Evolutionary conservation across 2,797 vertebrate species (phyloP).

Genomic region (Rhinoraja longicauda): DNA sequence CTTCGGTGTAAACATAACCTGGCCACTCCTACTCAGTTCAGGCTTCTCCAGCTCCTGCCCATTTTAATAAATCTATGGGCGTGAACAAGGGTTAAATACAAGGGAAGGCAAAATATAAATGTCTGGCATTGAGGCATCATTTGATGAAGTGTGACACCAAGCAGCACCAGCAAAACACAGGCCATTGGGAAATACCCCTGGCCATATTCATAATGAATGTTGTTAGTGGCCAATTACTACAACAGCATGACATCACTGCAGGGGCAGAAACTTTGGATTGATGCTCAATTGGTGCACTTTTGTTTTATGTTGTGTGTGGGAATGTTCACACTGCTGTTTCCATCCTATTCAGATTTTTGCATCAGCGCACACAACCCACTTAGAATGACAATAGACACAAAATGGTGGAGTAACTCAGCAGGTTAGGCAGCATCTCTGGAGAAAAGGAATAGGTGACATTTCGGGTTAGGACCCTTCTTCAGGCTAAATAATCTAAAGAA

Average conservation of each 20-base stretch:
- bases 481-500: too few species aligned
- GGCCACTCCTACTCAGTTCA: background rate
- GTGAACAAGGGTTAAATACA: background rate
- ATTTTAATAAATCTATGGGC: too few species aligned
- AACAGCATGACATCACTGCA: background rate
- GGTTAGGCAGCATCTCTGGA: too few species aligned
- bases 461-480: too few species aligned
- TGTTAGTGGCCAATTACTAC: background rate
- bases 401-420: too few species aligned
- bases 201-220: background rate
- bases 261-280: background rate
- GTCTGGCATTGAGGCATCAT: background rate
- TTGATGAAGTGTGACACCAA: background rate
- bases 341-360: background rate
- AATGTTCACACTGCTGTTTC: background rate
- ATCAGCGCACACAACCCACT: background rate
- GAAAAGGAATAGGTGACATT: too few species aligned
- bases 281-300: background rate
- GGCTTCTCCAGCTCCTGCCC: background rate
- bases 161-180: background rate
- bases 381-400: too few species aligned
- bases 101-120: background rate
- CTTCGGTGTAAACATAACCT: background rate
- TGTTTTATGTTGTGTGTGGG: background rate
- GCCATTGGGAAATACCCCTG: background rate